Evolutionary conservation across 2,797 vertebrate genomes (phyloP), one percentile per base, ranked within the genome.

Genomic region (Spea hammondii): DNA sequence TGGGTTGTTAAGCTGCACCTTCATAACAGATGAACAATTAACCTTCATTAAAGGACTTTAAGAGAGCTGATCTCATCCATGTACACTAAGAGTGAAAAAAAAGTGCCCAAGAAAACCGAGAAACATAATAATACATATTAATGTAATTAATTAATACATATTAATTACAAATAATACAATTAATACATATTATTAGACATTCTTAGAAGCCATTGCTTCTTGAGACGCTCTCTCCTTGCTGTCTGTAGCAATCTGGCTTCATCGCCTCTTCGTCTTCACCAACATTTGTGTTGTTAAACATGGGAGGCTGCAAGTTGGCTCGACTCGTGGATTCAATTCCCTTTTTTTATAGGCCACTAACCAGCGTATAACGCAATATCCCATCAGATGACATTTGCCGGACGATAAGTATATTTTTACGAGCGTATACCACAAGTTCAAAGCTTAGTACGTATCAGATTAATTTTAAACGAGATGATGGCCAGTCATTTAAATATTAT

Each of bases 371-470:
- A 62, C 59, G 14, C 59, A 6, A 62, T 62, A n/a, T 9, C 5
- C 59, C 59, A 14, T n/a, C 59, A 62, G 59, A 14, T 62, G 59
- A 62, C 59, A 65, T 47, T 65, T 14, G 59, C 32, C 1, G 7
- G 59, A 3, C 59, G 14, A 17, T 62, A 62, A 62, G 59, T 62
- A 62, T 14, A 14, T n/a, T 62, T 62, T 62, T 17, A 62, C 7
- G 59, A 62, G 59, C 1, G 14, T 62, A 62, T 62, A n/a, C 14
- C 59, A 32, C 59, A 32, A 12, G 59, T 14, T 62, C 59, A 14
- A 62, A 62, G 59, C 59, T 62, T 62, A 62, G 59, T 62, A 62
- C 59, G 32, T 62, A 14, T 14, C 59, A 62, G 59, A 62, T 62
- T 62, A 0, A 62, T 62, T 62, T 62, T 62, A 14, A 62, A 62